Base-by-base conservation (phyloP, 2,888 invertebrate genomes). In the Cryptocephalus primarius region DNA sequence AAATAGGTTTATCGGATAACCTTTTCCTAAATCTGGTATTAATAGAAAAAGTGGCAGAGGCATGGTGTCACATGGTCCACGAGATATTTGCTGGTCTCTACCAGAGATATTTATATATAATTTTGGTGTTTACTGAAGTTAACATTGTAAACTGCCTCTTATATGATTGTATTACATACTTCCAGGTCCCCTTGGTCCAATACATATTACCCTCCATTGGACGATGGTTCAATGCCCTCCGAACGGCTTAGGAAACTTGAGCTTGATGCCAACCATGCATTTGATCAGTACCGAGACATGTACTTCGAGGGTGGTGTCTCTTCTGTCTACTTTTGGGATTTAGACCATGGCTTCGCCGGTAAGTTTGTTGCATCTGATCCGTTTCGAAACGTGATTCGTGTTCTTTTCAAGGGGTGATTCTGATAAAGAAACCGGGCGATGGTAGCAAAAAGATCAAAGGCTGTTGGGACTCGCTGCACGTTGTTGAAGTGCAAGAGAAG, bases 401-500 rank as follows among this genome's bases (percentile, higher is more conserved):
- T 6, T 36, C 4, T 36, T 11, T 73, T 72, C 62, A 79, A 75
- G 93, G 93, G 58, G 97, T 96, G 38, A 95, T 99, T 65, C 77
- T 99, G 61, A 97, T 99, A 62, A 99, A 99, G 72, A 99, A 99
- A 73, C 94, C 93, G 1, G 97, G 96, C 0, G 96, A 97, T 71
- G 96, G 96, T 11, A 94, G 94, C 36, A 94, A 92, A 73, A 95
- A 93, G 73, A 97, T 97, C 61, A 95, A 95, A 70, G 99, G 99
- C 1, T 97, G 97, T 71, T 99, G 99, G 99, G 99, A 99, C 69
- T 97, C 97, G 1, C 95, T 99, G 64, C 99, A 99, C 66, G 99
- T 99, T 0, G 92, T 99, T 11, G 99, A 99, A 73, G 96, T 99
- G 1, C 91, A 92, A 66, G 95, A 96, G 69, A 96, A 96, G 72